Evolutionary conservation across 2,888 invertebrate species (phyloP).

Genomic region (Caenorhabditis sp.): DNA sequence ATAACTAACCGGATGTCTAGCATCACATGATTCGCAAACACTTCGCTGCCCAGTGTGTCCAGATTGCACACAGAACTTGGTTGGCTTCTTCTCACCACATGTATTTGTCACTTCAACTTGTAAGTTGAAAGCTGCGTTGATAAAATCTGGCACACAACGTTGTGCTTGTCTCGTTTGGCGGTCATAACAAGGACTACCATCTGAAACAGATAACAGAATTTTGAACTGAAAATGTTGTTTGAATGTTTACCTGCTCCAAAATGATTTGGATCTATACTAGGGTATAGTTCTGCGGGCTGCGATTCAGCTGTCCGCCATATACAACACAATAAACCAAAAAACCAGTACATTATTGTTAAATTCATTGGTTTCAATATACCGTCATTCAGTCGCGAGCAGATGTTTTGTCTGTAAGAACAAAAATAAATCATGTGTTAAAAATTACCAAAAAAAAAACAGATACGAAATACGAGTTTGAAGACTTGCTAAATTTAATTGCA

Average conservation of each 20-base stretch:
- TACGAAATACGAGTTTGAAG: no score
- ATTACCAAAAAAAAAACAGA: no score
- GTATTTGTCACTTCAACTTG: slow-evolving; percentile 93
- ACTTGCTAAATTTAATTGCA: no score
- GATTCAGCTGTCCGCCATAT: slow-evolving; percentile 21
- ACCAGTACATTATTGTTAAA: slow-evolving; percentile 15
- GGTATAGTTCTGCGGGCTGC: slow-evolving; percentile 65
- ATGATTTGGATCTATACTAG: slow-evolving; percentile 66
- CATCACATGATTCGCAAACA: slow-evolving; percentile 67
- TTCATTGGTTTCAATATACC: slow-evolving; percentile 13
- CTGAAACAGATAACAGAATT: slow-evolving; percentile 17
- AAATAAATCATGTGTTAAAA: no score
- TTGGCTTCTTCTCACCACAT: slow-evolving; percentile 84
- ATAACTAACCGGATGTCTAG: slow-evolving; percentile 54
- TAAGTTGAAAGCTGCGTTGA: slow-evolving; percentile 90
- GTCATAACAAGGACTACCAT: slow-evolving; percentile 63
- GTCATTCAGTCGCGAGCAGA: slow-evolving; percentile 15
- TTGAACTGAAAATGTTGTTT: background rate
- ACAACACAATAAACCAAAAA: slow-evolving; percentile 3
- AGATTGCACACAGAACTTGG: slow-evolving; percentile 86
- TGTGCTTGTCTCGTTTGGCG: slow-evolving; percentile 54
- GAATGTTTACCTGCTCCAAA: slow-evolving; percentile 54
- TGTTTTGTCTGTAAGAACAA: slow-evolving; percentile 6
- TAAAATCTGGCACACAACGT: slow-evolving; percentile 89
- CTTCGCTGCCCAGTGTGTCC: slow-evolving; percentile 76